These are phyloP conservation scores for Hyperoplus immaculatus DNA, from an alignment of 2,797 vertebrate species.

Conservation along the genomic window DNA sequence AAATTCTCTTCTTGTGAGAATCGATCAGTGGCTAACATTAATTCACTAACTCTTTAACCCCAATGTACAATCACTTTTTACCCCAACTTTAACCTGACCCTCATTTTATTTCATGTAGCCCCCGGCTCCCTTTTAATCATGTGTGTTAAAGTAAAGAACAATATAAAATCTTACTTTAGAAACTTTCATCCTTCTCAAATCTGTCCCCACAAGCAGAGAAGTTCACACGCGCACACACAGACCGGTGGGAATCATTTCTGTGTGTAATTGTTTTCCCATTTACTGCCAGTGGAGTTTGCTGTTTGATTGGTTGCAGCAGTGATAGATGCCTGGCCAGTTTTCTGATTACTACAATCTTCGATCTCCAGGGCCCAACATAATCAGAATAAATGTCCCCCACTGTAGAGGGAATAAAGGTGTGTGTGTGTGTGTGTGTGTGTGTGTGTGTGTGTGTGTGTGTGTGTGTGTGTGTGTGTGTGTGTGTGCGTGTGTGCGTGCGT, in stretches of 20 bases:
- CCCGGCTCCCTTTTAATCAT: not conserved
- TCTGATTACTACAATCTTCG: slow-evolving; percentile 88
- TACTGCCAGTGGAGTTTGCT: slow-evolving; percentile 54
- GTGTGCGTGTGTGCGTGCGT: slow-evolving; percentile 31
- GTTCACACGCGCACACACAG: slow-evolving; percentile 22
- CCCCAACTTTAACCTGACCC: not conserved
- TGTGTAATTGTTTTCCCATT: slow-evolving; percentile 78
- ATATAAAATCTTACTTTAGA: slow-evolving; percentile 17
- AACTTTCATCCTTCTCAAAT: slow-evolving; percentile 28
- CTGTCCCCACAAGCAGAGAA: slow-evolving; percentile 51
- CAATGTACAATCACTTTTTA: slow-evolving; percentile 23
- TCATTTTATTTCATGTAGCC: not conserved
- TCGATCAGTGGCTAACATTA: slow-evolving; percentile 17
- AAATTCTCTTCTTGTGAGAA: slow-evolving; percentile 42
- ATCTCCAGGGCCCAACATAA: slow-evolving; percentile 84
- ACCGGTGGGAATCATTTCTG: slow-evolving; percentile 74
- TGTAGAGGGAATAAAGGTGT: slow-evolving; percentile 75
- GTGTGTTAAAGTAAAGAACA: slow-evolving; percentile 25
- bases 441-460: slow-evolving; percentile 37
- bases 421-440: slow-evolving; percentile 43
- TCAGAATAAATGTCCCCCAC: slow-evolving; percentile 87
- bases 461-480: slow-evolving; percentile 64
- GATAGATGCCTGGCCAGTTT: slow-evolving; percentile 88
- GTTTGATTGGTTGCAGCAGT: slow-evolving; percentile 86
- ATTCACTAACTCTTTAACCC: slow-evolving; percentile 6